Evolutionary conservation across 2,113 vertebrate species (phyloP).

Genomic region (Paramormyrops kingsleyae): DNA sequence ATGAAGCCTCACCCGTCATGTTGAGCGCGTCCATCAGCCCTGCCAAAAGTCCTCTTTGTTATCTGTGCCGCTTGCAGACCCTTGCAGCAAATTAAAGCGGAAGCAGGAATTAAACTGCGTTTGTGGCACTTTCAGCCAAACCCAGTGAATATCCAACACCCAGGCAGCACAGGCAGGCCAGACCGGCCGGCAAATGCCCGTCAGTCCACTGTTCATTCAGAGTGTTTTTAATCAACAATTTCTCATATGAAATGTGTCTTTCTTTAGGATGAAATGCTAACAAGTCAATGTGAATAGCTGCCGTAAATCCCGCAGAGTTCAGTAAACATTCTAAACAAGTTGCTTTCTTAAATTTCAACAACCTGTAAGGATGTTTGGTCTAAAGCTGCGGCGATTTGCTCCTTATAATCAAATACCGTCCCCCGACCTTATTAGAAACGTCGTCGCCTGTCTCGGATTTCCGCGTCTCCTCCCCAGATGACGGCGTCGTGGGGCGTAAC

Average conservation of each 20-base stretch:
- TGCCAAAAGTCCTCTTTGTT: neutral
- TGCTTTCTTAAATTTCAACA: neutral
- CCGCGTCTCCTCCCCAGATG: neutral
- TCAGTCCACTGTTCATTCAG: neutral
- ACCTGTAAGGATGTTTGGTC: neutral
- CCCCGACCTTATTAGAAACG: neutral
- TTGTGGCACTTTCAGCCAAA: neutral
- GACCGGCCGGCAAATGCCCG: neutral
- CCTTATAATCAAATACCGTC: neutral
- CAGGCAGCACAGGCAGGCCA: neutral
- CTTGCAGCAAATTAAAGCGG: neutral
- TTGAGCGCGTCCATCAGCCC: neutral
- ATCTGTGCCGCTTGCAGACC: neutral
- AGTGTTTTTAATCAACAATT: neutral
- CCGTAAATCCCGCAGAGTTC: neutral
- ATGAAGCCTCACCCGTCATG: neutral
- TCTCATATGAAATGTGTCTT: neutral
- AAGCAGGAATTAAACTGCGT: neutral
- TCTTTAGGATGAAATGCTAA: neutral
- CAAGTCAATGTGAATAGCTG: neutral
- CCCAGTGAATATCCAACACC: neutral
- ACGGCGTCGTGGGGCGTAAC: neutral
- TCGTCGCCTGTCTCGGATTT: neutral
- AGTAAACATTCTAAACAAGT: neutral
- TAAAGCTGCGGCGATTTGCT: neutral